Base-by-base conservation (phyloP, 1,140 invertebrate genomes). In the Chironomus striatipennis region DNA sequence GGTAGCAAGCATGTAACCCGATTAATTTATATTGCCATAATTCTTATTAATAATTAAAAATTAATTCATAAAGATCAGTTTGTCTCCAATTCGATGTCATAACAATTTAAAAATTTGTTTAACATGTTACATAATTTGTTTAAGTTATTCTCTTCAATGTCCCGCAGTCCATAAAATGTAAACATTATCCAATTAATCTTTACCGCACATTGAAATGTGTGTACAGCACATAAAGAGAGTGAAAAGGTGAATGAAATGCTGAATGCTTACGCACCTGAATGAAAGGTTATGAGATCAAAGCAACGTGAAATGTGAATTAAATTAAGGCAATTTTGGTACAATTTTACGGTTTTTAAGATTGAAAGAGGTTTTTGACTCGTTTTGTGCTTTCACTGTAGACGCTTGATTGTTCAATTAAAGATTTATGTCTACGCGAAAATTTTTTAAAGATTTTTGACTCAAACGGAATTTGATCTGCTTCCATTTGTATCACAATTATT, bases 111-210 rank as follows among this genome's bases (percentile, higher is more conserved):
- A 57, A 15, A 15, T n/a, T 57, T n/a, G 12, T n/a, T 12, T 57
- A 34, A 34, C 47, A 15, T 47, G 12, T 57, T 57, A 57, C 12
- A 57, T 57, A 57, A 57, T 34, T 34, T 5, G 1, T 10, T 57
- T 15, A 57, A 57, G 47, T 57, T n/a, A 57, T 12, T 57, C 9
- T 34, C n/a, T 34, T 34, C 24, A 57, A 57, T n/a, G 12, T 57
- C 47, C 47, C 12, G 47, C 12, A 10, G 47, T 57, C n/a, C 47
- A 57, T 57, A 10, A 34, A 34, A 34, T n/a, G 12, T 15, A n/a
- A 5, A 57, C 47, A 57, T 57, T 57, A 57, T 57, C n/a, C 47
- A 57, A 57, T 57, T 57, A n/a, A 57, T 57, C 47, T 57, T 57
- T n/a, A 15, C 47, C 47, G n/a, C 47, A 57, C 47, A 57, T n/a